phyloP scores from a whole-genome alignment of 2,888 invertebrate species.

The Perdita meconis region DNA sequence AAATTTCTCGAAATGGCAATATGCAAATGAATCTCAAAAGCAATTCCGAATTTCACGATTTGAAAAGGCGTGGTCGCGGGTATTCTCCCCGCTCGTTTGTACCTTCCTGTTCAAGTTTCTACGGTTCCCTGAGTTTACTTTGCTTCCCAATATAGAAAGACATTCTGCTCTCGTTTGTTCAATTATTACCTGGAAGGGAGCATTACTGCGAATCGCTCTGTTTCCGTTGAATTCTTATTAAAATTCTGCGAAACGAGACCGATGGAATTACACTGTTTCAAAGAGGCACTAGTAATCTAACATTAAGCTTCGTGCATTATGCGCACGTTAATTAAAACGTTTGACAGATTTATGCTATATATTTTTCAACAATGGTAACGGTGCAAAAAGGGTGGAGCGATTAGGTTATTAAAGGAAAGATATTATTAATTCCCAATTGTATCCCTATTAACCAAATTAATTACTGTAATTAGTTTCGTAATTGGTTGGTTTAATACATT shows the following conservation, averaged over 20 bases:
- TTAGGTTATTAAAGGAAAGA: background rate
- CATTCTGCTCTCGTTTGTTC: slow-evolving; percentile 74
- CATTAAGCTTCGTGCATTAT: background rate
- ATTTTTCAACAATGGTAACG: background rate
- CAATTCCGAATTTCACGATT: slow-evolving; percentile 76
- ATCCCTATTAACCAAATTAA: slow-evolving; percentile 24
- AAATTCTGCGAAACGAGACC: slow-evolving; percentile 7
- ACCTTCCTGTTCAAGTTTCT: slow-evolving; percentile 2
- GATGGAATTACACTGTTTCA: slow-evolving; percentile 13
- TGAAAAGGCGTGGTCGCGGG: slow-evolving; percentile 57
- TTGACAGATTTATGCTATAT: background rate
- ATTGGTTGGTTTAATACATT: slow-evolving; percentile 6
- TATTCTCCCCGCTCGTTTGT: slow-evolving; percentile 18
- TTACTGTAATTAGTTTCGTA: slow-evolving; percentile 12
- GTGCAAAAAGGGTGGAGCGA: background rate
- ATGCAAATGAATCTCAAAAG: slow-evolving; percentile 71
- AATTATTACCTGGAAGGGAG: slow-evolving; percentile 69
- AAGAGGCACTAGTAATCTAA: slow-evolving; percentile 4
- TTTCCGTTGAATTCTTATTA: slow-evolving; percentile 7
- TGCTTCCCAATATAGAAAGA: slow-evolving; percentile 5
- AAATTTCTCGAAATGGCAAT: slow-evolving; percentile 72
- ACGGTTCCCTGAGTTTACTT: background rate
- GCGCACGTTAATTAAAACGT: slow-evolving; percentile 2
- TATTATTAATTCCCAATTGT: background rate
- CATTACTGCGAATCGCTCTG: background rate